A percentile compares a stretch with the other conserved stretches of the same genome.
These are phyloP conservation scores for Cataglyphis livida DNA, from an alignment of 2,888 invertebrate genomes.

Conservation along the genomic window DNA sequence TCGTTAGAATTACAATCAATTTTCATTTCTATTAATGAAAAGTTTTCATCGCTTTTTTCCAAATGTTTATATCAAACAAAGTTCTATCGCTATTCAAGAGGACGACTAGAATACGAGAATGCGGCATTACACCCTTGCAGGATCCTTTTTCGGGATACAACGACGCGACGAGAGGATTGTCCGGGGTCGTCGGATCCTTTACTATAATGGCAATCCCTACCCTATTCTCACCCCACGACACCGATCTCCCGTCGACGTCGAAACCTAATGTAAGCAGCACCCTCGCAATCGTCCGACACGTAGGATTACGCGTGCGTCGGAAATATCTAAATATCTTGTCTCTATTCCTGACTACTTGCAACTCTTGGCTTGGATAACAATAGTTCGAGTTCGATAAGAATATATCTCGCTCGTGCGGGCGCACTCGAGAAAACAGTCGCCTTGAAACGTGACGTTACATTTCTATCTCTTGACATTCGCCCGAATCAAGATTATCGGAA, in stretches of 20 bases:
- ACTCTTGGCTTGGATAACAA: constrained; percentile 16
- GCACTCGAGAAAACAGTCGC: neutral
- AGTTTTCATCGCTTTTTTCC: neutral
- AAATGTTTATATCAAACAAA: neutral
- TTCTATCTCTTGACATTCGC: constrained; percentile 5
- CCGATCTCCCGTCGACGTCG: constrained; percentile 46
- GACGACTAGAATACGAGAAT: neutral
- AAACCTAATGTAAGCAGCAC: constrained; percentile 47
- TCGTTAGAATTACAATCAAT: neutral
- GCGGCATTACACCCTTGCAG: neutral
- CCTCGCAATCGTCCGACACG: constrained; percentile 60
- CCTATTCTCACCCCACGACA: constrained; percentile 41
- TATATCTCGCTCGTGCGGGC: neutral
- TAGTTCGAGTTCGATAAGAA: constrained; percentile 12
- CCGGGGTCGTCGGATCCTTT: constrained; percentile 80
- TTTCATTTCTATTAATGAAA: neutral
- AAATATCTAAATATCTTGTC: constrained; percentile 62
- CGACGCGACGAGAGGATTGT: constrained; percentile 60
- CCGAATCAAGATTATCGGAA: neutral
- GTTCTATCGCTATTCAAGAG: neutral
- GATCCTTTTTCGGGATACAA: constrained; percentile 36
- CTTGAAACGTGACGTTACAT: constrained; percentile 8
- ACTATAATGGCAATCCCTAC: constrained; percentile 71
- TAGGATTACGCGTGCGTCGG: constrained; percentile 65
- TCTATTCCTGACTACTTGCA: constrained; percentile 48